Conservation (phyloP, 2,113 vertebrate species). For the Zeus faber region DNA sequence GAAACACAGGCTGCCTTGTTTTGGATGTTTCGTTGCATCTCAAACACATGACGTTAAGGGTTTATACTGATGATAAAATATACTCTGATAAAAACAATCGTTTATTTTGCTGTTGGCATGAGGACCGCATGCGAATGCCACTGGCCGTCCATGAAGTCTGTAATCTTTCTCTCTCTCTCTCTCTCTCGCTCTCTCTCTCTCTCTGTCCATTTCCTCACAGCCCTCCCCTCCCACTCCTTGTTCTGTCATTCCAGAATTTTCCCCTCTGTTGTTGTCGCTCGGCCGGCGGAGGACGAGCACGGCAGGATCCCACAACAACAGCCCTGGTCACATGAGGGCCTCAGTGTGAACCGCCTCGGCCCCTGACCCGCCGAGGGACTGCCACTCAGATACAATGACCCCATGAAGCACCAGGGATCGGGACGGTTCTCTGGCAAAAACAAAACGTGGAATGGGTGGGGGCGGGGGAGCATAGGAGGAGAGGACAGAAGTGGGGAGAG, state of each 20-base stretch:
- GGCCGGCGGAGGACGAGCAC: conserved; percentile 31
- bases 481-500: no score
- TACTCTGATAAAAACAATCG: conserved; percentile 44
- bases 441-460: conserved; percentile 16
- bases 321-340: conserved; percentile 52
- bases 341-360: conserved; percentile 49
- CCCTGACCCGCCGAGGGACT: conserved; percentile 44
- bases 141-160: no score
- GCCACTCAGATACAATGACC: conserved; percentile 63
- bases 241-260: conserved; percentile 35
- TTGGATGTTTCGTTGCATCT: no score
- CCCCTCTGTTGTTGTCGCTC: conserved; percentile 39
- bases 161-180: neutral
- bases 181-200: neutral
- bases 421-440: conserved; percentile 29
- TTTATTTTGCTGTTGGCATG: conserved; percentile 45
- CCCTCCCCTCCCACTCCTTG: neutral
- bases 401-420: conserved; percentile 54
- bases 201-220: neutral
- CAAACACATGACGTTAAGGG: no score
- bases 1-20: no score
- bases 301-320: conserved; percentile 60
- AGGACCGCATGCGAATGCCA: conserved; percentile 10
- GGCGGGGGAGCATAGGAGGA: no score
- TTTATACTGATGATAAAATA: no score